phyloP scores from a whole-genome alignment of 2,113 vertebrate genomes.

The Thalassoma bifasciatum region DNA sequence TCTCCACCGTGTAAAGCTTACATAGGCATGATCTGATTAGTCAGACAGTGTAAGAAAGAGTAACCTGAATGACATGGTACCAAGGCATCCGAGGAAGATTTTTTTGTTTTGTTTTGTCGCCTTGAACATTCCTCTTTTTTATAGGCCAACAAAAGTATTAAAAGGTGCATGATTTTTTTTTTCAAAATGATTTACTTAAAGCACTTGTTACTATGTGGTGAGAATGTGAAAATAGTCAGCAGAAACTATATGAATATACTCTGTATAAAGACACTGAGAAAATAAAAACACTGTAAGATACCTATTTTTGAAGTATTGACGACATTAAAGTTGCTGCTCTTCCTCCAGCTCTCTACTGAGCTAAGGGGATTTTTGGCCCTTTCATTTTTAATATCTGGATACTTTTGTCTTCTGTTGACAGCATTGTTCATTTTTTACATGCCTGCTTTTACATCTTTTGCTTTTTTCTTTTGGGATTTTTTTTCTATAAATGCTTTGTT shows the following conservation, averaged over 20 bases:
- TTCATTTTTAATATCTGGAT: conserved; percentile 70
- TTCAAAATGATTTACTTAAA: conserved; percentile 78
- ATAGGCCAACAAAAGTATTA: conserved; percentile 79
- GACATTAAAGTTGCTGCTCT: conserved; percentile 79
- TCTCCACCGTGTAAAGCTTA: conserved; percentile 81
- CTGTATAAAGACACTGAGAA: conserved; percentile 83
- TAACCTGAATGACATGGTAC: conserved; percentile 55
- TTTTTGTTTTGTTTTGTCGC: conserved; percentile 58
- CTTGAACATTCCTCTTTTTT: conserved; percentile 84
- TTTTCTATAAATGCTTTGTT: conserved; percentile 52
- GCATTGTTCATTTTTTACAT: conserved; percentile 50
- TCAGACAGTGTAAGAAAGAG: conserved; percentile 66
- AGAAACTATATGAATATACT: conserved; percentile 85
- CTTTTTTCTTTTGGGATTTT: conserved; percentile 17
- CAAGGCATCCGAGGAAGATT: conserved; percentile 57
- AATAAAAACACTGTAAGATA: conserved; percentile 84
- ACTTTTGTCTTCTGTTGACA: conserved; percentile 40
- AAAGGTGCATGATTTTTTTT: conserved; percentile 84
- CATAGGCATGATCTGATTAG: conserved; percentile 80
- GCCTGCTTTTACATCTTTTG: conserved; percentile 45
- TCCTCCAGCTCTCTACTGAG: conserved; percentile 66
- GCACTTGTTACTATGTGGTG: conserved; percentile 85
- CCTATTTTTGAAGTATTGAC: conserved; percentile 84
- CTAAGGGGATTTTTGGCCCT: conserved; percentile 57
- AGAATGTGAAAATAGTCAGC: conserved; percentile 86